Conservation (phyloP, 2,113 vertebrate genomes). For the Grammomys dolichurus region DNA sequence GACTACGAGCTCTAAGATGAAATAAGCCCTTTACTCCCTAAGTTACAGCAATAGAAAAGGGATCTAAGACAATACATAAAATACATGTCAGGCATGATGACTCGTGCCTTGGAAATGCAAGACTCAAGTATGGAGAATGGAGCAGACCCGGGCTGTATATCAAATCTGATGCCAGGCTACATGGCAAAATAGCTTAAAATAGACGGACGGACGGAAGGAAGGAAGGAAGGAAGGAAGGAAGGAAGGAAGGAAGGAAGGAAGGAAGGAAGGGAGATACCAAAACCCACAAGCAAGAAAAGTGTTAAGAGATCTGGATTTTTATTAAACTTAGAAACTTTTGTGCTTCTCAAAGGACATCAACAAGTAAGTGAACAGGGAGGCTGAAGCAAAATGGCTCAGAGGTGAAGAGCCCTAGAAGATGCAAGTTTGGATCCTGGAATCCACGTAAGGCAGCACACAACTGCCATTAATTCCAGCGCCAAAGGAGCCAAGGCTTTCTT, state of each 20-base stretch:
- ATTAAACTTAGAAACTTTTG: not conserved
- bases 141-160: too few relatives aligned
- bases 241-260: not conserved
- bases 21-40: not conserved
- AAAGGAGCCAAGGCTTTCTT: not conserved
- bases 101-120: too few relatives aligned
- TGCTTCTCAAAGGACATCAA: not conserved
- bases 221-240: too few relatives aligned
- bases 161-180: not conserved
- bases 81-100: not conserved
- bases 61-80: not conserved
- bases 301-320: not conserved
- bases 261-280: not conserved
- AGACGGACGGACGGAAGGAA: too few relatives aligned
- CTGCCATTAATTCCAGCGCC: not conserved
- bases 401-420: not conserved
- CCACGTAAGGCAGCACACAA: not conserved
- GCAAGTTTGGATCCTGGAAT: not conserved
- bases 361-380: not conserved
- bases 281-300: slow-evolving; percentile 22
- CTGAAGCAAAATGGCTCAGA: not conserved
- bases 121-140: not conserved
- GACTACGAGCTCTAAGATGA: not conserved
- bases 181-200: not conserved
- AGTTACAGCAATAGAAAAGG: not conserved